Evolutionary conservation across 2,113 vertebrate genomes (phyloP), one percentile per base, ranked within the genome.

Genomic region (Pachypanchax playfairii): DNA sequence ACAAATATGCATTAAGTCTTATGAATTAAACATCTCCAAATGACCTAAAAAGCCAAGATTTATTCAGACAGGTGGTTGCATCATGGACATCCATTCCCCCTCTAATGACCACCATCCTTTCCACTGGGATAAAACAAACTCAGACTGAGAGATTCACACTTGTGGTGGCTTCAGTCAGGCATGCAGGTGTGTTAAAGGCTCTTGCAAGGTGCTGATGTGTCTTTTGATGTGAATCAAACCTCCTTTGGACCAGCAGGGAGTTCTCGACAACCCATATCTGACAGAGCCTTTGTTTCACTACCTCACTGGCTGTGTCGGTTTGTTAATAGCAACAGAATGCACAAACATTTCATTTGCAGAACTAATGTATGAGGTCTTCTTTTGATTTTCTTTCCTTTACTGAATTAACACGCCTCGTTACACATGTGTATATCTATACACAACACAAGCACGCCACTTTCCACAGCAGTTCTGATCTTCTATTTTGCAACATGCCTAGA

Each of bases 131-230:
- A 1, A 25, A 62, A 33, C 65, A 1, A 88, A 73, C 66, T 77
- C 68, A 6, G 26, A 61, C 83, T 84, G 86, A 78, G 59, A 77
- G 77, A 84, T 77, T 88, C 70, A 82, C 84, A 79, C 77, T 71
- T 77, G 72, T 77, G 53, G 69, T 44, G 65, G 49, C 80, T 69
- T 62, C 78, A 87, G 69, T 82, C 76, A 86, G 87, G 77, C 87
- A 52, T 80, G 83, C 77, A 85, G 77, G 81, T 83, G 85, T 87
- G 65, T 54, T 75, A 71, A 71, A 65, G 77, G 72, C 73, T 75
- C 67, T 79, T 73, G 48, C 68, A 51, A 70, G 84, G 78, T 21
- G 75, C 59, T 54, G 70, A 60, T 48, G 62, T 60, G 42, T 66
- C 62, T 61, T 35, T n/a, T 42, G 39, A 42, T 42, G 39, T 42